phyloP scores from a whole-genome alignment of 2,888 invertebrate genomes.

The Ptilodon capucinus region DNA sequence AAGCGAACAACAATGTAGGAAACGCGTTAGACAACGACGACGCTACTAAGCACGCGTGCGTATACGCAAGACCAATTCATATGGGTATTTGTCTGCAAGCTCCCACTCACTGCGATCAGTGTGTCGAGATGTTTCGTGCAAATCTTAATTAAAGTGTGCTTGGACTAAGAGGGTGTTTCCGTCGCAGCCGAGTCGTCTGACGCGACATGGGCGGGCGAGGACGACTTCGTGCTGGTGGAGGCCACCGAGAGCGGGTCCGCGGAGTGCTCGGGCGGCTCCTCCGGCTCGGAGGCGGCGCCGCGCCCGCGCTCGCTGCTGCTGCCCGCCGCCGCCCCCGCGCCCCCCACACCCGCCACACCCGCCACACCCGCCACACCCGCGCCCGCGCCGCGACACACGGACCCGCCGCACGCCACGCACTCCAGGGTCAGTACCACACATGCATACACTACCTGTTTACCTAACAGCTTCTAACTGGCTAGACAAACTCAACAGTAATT shows the following conservation, averaged over 20 bases:
- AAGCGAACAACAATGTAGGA: no score
- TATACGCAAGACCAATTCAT: no score
- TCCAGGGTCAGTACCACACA: neutral
- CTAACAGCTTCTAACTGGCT: neutral
- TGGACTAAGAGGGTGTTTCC: neutral
- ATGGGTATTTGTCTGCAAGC: no score
- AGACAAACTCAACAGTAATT: neutral
- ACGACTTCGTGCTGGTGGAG: slow-evolving; percentile 93
- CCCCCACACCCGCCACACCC: slow-evolving; percentile 14
- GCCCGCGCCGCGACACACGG: slow-evolving; percentile 6
- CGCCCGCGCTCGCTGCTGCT: slow-evolving; percentile 69
- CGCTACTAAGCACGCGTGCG: no score
- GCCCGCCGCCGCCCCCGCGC: slow-evolving; percentile 26
- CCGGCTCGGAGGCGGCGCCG: slow-evolving; percentile 67
- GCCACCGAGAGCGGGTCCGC: slow-evolving; percentile 84
- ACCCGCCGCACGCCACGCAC: slow-evolving; percentile 5
- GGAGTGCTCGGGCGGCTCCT: slow-evolving; percentile 62
- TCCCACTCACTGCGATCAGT: no score
- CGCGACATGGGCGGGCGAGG: slow-evolving; percentile 86
- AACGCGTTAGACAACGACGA: no score
- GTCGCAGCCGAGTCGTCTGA: slow-evolving; percentile 70
- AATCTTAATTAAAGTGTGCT: no score
- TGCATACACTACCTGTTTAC: slow-evolving; percentile 6
- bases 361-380: slow-evolving; percentile 1
- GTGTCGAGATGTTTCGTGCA: no score